These are phyloP conservation scores for Hydroisotoma schaefferi DNA, from an alignment of 2,888 invertebrate genomes.

Conservation along the genomic window DNA sequence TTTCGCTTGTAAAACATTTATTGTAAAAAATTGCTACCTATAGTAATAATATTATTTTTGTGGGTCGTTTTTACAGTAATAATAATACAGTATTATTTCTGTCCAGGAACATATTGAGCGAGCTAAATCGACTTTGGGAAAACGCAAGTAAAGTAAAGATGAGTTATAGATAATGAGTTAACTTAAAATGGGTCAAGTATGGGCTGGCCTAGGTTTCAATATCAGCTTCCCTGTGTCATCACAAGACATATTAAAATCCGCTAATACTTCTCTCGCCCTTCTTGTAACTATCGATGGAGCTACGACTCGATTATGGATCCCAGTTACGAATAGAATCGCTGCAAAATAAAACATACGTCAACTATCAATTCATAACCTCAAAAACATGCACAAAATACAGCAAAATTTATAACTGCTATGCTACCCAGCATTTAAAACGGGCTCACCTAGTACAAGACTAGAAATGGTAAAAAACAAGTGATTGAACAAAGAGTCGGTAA, in stretches of 20 bases:
- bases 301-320: slow-evolving; percentile 93
- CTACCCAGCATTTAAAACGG: not conserved
- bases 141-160: too few relatives aligned
- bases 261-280: slow-evolving; percentile 80
- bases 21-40: too few relatives aligned
- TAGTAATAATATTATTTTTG: too few relatives aligned
- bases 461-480: slow-evolving; percentile 93
- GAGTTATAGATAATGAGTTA: too few relatives aligned
- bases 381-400: too few relatives aligned
- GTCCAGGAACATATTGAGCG: too few relatives aligned
- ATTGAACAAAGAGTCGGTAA: slow-evolving; percentile 85
- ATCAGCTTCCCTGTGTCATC: slow-evolving; percentile 95
- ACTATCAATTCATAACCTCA: not conserved
- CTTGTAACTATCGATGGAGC: slow-evolving; percentile 94
- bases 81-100: too few relatives aligned
- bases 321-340: slow-evolving; percentile 83
- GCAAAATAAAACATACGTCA: slow-evolving; percentile 51
- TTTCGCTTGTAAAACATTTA: too few relatives aligned
- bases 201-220: slow-evolving; percentile 76
- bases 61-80: too few relatives aligned
- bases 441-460: slow-evolving; percentile 70
- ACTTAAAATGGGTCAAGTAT: slow-evolving; percentile 38
- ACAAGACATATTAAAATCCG: slow-evolving; percentile 97
- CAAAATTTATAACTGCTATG: too few relatives aligned
- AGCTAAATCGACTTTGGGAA: too few relatives aligned